These are phyloP conservation scores for Morus bassanus DNA, from an alignment of 2,797 vertebrate species.

Conservation along the genomic window DNA sequence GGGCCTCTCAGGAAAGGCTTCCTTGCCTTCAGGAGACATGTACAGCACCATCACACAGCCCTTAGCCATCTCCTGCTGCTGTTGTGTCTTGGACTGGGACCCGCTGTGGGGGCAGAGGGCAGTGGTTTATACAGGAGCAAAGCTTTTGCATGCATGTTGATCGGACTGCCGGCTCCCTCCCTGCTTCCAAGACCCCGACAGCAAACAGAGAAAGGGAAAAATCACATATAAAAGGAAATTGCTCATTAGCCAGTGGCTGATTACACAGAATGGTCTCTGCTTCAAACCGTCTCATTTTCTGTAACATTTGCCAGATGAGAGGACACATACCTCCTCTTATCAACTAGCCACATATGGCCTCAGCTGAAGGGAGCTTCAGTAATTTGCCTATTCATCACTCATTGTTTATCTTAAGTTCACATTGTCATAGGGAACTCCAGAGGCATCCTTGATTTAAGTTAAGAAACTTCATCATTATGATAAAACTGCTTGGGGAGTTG, in stretches of 20 bases:
- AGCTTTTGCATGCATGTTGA: accelerated
- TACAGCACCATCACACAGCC: neutral
- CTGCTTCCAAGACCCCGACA: neutral
- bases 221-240: neutral
- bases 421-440: neutral
- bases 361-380: slow-evolving; percentile 6
- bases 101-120: too few relatives aligned
- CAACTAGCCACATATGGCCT: neutral
- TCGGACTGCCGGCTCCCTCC: accelerated
- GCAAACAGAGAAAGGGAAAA: neutral
- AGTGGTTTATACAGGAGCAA: neutral
- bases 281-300: neutral
- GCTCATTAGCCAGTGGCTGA: neutral
- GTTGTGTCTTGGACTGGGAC: neutral
- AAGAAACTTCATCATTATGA: slow-evolving; percentile 60
- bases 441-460: slow-evolving; percentile 51
- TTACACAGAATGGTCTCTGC: neutral
- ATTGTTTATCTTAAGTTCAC: slow-evolving; percentile 61
- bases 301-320: slow-evolving; percentile 6
- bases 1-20: neutral
- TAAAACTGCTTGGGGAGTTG: slow-evolving; percentile 32
- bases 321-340: neutral
- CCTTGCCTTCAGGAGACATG: accelerated
- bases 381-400: slow-evolving; percentile 60
- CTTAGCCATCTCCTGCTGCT: neutral